Conservation (phyloP, 2,888 invertebrate species). For the Phasia obesa region DNA sequence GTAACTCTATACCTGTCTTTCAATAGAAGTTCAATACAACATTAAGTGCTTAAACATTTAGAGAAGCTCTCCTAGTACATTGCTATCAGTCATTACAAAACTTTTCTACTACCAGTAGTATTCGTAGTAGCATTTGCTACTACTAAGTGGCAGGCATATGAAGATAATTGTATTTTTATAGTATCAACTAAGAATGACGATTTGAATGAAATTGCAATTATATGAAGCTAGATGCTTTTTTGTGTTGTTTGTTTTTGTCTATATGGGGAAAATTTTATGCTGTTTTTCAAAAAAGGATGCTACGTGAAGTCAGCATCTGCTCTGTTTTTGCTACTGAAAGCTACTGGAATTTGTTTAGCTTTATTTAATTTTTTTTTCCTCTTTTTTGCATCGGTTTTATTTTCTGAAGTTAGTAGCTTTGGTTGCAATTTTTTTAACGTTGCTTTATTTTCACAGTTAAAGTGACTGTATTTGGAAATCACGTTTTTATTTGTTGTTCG, state of each 20-base stretch:
- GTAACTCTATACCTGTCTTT: neutral
- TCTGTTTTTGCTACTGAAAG: constrained; percentile 13
- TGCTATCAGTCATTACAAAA: neutral
- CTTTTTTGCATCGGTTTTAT: neutral
- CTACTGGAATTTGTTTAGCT: constrained; percentile 53
- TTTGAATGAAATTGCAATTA: constrained; percentile 61
- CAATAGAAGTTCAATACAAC: neutral
- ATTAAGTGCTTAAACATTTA: neutral
- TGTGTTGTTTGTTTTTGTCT: constrained; percentile 32
- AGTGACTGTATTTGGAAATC: constrained; percentile 57
- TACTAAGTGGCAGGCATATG: neutral
- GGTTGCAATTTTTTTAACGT: constrained; percentile 8
- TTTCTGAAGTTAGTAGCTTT: constrained; percentile 26
- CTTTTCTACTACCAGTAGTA: constrained; percentile 33
- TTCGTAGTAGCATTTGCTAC: constrained; percentile 25
- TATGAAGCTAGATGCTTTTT: constrained; percentile 43
- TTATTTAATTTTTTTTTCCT: constrained; percentile 9
- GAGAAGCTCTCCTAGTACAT: neutral
- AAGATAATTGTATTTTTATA: constrained; percentile 48
- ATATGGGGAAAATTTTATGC: constrained; percentile 14
- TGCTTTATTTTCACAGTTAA: constrained; percentile 54
- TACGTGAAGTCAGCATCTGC: constrained; percentile 17
- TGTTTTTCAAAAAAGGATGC: constrained; percentile 39
- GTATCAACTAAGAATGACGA: constrained; percentile 46
- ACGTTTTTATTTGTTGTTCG: constrained; percentile 64